phyloP scores from a whole-genome alignment of 2,888 invertebrate species.

The Eupeodes latifasciatus region DNA sequence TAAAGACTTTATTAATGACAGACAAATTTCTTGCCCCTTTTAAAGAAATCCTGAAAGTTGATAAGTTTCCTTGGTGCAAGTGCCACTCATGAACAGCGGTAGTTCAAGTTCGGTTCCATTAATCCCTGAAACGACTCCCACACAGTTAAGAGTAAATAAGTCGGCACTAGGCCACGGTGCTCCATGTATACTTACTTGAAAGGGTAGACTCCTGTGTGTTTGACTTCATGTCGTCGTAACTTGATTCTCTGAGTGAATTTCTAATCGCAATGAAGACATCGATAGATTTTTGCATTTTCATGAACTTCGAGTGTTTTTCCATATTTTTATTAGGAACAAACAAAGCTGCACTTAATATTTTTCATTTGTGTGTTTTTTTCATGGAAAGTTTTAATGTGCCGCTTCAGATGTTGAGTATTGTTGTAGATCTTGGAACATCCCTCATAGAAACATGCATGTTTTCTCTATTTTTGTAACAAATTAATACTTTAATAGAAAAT shows the following conservation, averaged over 20 bases:
- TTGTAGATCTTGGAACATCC: conserved; percentile 87
- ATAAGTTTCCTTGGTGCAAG: too few relatives aligned
- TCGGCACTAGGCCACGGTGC: too few relatives aligned
- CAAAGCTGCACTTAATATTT: conserved; percentile 79
- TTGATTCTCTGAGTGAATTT: conserved; percentile 86
- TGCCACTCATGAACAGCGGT: too few relatives aligned
- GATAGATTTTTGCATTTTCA: conserved; percentile 84
- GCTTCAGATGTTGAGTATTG: conserved; percentile 86
- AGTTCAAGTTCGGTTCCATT: too few relatives aligned
- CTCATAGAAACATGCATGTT: conserved; percentile 86
- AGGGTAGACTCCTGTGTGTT: conserved; percentile 85
- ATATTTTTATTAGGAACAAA: conserved; percentile 86
- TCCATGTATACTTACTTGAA: conserved; percentile 76
- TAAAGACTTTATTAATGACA: too few relatives aligned
- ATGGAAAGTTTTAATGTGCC: conserved; percentile 86
- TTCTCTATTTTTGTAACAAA: conserved; percentile 83
- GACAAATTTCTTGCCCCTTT: too few relatives aligned
- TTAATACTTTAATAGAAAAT: background rate
- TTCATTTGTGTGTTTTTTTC: conserved; percentile 79
- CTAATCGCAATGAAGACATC: conserved; percentile 85
- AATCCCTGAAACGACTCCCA: too few relatives aligned
- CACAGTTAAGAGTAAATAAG: too few relatives aligned
- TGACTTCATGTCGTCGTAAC: conserved; percentile 86
- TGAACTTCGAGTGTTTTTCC: conserved; percentile 86
- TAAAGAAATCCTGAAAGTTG: too few relatives aligned